Evolutionary conservation across 2,888 invertebrate species (phyloP).

Genomic region (Pristionchus maxplancki): DNA sequence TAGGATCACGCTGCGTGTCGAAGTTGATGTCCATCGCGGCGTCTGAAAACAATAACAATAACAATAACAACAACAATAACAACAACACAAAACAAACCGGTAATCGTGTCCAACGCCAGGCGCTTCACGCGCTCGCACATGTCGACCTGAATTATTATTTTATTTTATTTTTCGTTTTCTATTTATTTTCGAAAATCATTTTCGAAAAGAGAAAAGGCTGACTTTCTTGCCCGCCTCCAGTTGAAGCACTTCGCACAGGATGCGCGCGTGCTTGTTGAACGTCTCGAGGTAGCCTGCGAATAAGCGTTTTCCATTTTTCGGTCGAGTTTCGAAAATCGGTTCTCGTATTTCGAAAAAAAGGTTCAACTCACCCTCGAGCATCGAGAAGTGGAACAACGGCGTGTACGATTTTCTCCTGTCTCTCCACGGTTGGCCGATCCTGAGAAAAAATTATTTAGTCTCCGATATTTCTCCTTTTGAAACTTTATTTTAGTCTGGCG

Average conservation of each 20-base stretch:
- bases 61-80: not conserved
- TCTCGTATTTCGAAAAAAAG: not conserved
- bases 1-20: constrained; percentile 55
- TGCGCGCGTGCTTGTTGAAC: constrained; percentile 45
- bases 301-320: not conserved
- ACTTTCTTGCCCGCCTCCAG: not conserved
- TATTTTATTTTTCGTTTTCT: not conserved
- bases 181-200: not conserved
- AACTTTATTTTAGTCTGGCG: too few species aligned
- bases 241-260: not conserved
- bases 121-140: constrained; percentile 77
- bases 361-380: not conserved
- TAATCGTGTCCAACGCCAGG: constrained; percentile 79
- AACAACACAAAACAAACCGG: not conserved
- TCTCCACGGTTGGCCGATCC: not conserved
- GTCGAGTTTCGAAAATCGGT: too few species aligned
- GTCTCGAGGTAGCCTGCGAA: constrained; percentile 32
- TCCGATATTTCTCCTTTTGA: too few species aligned
- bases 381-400: constrained; percentile 7
- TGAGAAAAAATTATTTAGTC: not conserved
- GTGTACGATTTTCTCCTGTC: constrained; percentile 24
- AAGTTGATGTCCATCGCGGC: constrained; percentile 59
- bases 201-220: not conserved
- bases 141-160: constrained; percentile 65
- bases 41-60: constrained; percentile 7